Evolutionary conservation across 2,113 vertebrate genomes (phyloP).

Genomic region (Benthochromis sp.): DNA sequence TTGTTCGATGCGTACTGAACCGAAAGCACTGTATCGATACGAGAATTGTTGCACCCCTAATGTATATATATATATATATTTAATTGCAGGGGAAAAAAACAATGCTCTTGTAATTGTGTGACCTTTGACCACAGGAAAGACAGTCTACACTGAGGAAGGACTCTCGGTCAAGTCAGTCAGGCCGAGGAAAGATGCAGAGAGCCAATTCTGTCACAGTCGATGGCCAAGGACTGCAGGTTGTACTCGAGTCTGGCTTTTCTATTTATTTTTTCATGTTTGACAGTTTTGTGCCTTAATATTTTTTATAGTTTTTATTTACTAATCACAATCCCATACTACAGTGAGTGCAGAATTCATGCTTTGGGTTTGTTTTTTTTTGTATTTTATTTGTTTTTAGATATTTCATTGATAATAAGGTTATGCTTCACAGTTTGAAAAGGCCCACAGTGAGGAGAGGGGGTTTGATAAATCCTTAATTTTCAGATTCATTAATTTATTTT

Average conservation of each 20-base stretch:
- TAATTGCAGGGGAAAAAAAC: not conserved
- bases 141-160: constrained; percentile 86
- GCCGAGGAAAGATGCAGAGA: constrained; percentile 86
- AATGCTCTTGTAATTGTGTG: not conserved
- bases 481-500: not conserved
- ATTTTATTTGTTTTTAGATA: not conserved
- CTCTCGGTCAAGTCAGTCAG: constrained; percentile 76
- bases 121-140: constrained; percentile 74
- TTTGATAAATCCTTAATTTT: not conserved
- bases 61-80: rapidly evolving
- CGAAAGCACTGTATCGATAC: too few species aligned
- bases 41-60: too few species aligned
- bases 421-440: not conserved
- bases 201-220: constrained; percentile 90
- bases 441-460: not conserved
- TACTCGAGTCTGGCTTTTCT: not conserved
- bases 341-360: not conserved
- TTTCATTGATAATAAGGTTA: not conserved
- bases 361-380: not conserved
- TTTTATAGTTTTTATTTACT: not conserved
- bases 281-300: not conserved
- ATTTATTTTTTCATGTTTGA: not conserved
- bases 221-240: constrained; percentile 91
- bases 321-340: not conserved
- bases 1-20: too few species aligned